Evolutionary conservation across 2,113 vertebrate species (phyloP).

Genomic region (Platycercus adscitus): DNA sequence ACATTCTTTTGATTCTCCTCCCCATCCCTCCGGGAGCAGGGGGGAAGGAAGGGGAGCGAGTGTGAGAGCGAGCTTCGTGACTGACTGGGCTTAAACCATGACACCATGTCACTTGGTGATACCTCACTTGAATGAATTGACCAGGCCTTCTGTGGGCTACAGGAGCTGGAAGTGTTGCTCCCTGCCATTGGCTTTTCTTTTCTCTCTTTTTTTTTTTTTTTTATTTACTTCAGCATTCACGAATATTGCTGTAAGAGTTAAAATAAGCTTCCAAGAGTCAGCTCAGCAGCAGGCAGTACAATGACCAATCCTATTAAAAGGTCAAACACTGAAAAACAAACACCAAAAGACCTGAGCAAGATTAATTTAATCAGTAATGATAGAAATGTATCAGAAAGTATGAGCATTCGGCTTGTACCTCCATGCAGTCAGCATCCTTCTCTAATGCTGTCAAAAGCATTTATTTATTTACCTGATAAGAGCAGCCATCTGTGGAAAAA

Average conservation of each 20-base stretch:
- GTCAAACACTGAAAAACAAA: not conserved
- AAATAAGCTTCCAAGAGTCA: rapidly evolving
- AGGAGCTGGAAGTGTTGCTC: not conserved
- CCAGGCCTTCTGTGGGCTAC: not conserved
- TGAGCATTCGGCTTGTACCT: rapidly evolving
- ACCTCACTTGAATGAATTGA: not conserved
- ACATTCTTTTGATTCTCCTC: too few species aligned
- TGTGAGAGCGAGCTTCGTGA: too few species aligned
- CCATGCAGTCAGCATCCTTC: not conserved
- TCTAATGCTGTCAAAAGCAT: not conserved
- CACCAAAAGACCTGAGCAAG: not conserved
- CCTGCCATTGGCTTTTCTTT: not conserved
- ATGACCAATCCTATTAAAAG: not conserved
- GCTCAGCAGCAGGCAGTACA: not conserved
- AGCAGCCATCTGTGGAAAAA: not conserved
- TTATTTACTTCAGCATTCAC: not conserved
- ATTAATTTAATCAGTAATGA: rapidly evolving
- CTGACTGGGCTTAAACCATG: too few species aligned
- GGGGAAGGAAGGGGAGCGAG: too few species aligned
- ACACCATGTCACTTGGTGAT: not conserved
- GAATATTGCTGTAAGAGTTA: not conserved
- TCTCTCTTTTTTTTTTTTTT: too few species aligned
- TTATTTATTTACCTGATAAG: not conserved
- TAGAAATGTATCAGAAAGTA: rapidly evolving
- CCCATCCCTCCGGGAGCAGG: too few species aligned